These are phyloP conservation scores for Daphoenositta chrysoptera DNA, from an alignment of 2,113 vertebrate species.

Conservation along the genomic window DNA sequence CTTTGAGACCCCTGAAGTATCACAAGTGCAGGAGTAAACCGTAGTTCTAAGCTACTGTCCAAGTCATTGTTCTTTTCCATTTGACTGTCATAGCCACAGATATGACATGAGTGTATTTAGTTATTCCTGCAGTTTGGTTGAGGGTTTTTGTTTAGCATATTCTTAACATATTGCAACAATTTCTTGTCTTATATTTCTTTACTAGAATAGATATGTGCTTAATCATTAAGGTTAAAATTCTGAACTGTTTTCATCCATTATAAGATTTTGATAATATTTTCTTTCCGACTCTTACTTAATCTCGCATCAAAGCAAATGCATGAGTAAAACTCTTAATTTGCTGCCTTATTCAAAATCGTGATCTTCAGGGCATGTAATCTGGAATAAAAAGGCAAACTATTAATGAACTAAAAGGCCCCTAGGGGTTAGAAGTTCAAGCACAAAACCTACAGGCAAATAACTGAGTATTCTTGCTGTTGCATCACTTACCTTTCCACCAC, in stretches of 20 bases:
- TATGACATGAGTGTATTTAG: background rate
- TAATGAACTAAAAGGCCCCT: background rate
- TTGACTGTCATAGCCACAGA: background rate
- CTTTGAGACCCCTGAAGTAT: background rate
- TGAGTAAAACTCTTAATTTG: background rate
- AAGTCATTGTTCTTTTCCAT: background rate
- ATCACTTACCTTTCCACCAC: background rate
- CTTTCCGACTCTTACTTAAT: background rate
- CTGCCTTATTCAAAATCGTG: background rate
- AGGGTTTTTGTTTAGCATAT: background rate
- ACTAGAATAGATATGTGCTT: background rate
- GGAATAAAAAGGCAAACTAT: background rate
- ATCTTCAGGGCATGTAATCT: background rate
- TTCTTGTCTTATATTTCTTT: background rate
- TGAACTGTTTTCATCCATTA: background rate
- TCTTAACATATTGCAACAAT: background rate
- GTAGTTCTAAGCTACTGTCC: background rate
- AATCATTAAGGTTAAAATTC: background rate
- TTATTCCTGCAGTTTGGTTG: background rate
- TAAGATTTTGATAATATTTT: background rate
- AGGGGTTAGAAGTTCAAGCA: background rate
- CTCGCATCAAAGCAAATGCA: background rate
- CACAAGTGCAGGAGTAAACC: background rate
- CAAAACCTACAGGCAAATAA: background rate
- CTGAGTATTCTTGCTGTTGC: background rate